These are phyloP conservation scores for Scolopax mira DNA, from an alignment of 2,113 vertebrate genomes.

Conservation along the genomic window DNA sequence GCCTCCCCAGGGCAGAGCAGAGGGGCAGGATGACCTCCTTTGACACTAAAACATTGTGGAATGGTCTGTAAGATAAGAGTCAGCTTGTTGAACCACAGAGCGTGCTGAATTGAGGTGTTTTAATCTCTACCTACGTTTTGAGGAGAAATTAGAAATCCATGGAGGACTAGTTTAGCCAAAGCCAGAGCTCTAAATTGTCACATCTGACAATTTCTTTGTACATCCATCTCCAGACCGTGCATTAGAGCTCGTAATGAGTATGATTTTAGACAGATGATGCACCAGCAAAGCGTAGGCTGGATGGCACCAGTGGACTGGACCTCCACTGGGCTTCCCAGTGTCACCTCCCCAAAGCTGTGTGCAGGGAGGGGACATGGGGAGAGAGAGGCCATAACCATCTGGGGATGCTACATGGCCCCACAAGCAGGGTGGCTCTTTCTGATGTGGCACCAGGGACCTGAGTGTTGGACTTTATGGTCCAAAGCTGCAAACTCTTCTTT, in stretches of 20 bases:
- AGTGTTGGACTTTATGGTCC: neutral
- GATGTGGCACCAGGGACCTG: no score
- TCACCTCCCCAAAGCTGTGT: neutral
- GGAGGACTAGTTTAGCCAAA: neutral
- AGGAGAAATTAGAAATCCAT: neutral
- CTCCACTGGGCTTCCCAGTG: no score
- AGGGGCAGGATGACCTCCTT: no score
- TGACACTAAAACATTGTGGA: no score
- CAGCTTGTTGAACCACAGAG: neutral
- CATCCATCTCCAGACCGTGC: neutral
- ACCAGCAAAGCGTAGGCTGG: neutral
- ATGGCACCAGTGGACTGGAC: no score
- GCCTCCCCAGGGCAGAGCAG: no score
- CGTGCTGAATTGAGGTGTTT: rapidly evolving
- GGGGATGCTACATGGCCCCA: neutral
- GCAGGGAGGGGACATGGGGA: neutral
- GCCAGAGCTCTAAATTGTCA: neutral
- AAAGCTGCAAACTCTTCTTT: neutral
- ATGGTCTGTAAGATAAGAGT: no score
- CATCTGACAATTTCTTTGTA: neutral
- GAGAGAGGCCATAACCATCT: neutral
- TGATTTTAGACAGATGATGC: neutral
- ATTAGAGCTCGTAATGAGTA: neutral
- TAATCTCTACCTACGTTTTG: neutral
- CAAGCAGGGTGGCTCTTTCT: neutral